phyloP scores from a whole-genome alignment of 2,113 vertebrate genomes.

The Pollachius pollachius region DNA sequence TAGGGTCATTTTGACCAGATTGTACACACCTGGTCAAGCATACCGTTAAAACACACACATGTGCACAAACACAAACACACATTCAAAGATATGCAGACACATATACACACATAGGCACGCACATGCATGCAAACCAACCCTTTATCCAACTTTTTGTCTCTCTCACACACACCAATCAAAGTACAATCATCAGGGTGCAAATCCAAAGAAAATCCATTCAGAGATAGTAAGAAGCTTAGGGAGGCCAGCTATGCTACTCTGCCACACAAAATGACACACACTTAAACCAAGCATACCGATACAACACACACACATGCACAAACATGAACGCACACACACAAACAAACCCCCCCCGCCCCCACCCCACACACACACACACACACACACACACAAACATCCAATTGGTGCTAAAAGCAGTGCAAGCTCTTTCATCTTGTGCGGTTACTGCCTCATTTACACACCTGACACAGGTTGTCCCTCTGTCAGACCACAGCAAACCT shows the following conservation, averaged over 20 bases:
- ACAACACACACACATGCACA: not conserved
- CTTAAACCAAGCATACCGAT: not conserved
- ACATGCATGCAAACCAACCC: not conserved
- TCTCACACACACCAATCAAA: constrained; percentile 10
- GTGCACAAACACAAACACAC: constrained; percentile 17
- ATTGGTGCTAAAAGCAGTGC: constrained; percentile 16
- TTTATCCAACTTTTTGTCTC: not conserved
- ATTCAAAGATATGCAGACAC: constrained; percentile 1
- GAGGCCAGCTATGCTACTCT: constrained; percentile 29
- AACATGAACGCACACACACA: not conserved
- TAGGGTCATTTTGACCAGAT: constrained; percentile 52
- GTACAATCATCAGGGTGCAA: constrained; percentile 38
- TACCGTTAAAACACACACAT: constrained; percentile 13
- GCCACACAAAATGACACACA: constrained; percentile 15
- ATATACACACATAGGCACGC: not conserved
- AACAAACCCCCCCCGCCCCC: not conserved
- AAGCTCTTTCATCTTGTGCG: constrained; percentile 12
- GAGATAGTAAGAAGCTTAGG: constrained; percentile 21
- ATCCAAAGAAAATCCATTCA: constrained; percentile 26
- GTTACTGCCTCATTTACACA: constrained; percentile 29
- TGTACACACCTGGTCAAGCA: constrained; percentile 34
- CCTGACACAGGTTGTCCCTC: not conserved
- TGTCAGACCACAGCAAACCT: constrained; percentile 1
- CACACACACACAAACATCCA: constrained; percentile 16
- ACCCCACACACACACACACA: not conserved